Conservation (phyloP, 1,140 invertebrate species). For the Thrips palmi region DNA sequence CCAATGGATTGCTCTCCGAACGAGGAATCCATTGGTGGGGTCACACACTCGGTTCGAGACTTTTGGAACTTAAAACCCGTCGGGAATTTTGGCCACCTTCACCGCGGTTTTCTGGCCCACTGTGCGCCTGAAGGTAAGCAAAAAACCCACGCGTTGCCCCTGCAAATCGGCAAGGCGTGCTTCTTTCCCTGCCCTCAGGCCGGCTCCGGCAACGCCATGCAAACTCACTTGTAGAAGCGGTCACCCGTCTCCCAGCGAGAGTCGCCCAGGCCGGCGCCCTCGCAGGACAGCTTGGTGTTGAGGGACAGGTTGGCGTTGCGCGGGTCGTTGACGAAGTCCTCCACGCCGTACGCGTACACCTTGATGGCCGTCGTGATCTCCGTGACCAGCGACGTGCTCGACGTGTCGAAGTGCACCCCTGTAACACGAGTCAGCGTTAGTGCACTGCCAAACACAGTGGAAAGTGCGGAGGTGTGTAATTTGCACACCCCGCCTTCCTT, state of each 20-base stretch:
- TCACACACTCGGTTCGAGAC: too few relatives aligned
- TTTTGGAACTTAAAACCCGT: too few relatives aligned
- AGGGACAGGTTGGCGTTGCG: slow-evolving; percentile 46
- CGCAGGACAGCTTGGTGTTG: slow-evolving; percentile 64
- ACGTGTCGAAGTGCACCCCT: slow-evolving; percentile 85
- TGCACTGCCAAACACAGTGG: not conserved
- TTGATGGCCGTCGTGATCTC: slow-evolving; percentile 78
- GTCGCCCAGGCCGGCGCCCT: slow-evolving; percentile 40
- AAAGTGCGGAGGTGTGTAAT: not conserved
- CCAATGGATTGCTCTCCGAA: too few relatives aligned
- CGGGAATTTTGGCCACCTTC: too few relatives aligned
- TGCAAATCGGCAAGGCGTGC: too few relatives aligned
- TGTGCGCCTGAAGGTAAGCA: too few relatives aligned
- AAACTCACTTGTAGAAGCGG: slow-evolving; percentile 37
- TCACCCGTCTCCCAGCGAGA: slow-evolving; percentile 62
- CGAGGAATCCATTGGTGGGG: too few relatives aligned
- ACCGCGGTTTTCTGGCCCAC: too few relatives aligned
- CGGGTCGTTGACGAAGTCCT: slow-evolving; percentile 61
- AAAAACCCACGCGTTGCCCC: too few relatives aligned
- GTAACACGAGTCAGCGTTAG: slow-evolving; percentile 13
- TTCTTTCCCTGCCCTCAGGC: too few relatives aligned
- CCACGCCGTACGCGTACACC: slow-evolving; percentile 78
- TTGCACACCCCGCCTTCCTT: too few relatives aligned
- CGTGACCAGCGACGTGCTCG: slow-evolving; percentile 53
- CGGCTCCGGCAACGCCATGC: too few relatives aligned